Percentiles rank a stretch among this genome's conserved stretches.
Conservation (phyloP, 2,113 vertebrate species). For the Ceuthmochares aereus region DNA sequence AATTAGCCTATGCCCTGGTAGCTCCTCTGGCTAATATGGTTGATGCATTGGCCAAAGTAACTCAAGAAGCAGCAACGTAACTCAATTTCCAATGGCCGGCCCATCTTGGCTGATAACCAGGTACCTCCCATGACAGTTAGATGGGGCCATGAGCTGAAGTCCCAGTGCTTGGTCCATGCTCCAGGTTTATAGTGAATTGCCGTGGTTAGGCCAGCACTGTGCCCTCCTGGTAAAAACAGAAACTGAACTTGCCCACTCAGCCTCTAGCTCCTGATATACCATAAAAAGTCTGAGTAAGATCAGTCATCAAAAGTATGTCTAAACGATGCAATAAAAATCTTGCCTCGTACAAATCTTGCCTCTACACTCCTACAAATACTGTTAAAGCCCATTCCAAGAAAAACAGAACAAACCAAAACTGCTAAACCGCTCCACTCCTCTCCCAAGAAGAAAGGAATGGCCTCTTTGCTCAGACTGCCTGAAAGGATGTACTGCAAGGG, state of each 20-base stretch:
- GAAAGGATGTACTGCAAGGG: neutral
- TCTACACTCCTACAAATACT: neutral
- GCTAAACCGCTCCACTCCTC: neutral
- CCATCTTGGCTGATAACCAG: too few species aligned
- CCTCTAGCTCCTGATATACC: neutral
- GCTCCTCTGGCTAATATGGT: neutral
- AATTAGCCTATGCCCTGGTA: neutral
- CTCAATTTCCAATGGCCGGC: too few species aligned
- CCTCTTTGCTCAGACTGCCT: neutral
- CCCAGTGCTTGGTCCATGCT: too few species aligned
- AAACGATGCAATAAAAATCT: neutral
- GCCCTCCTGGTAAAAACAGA: too few species aligned
- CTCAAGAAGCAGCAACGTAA: too few species aligned
- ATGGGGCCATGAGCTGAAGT: too few species aligned
- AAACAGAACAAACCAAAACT: neutral
- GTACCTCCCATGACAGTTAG: too few species aligned
- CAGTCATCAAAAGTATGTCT: neutral
- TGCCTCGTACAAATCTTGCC: neutral
- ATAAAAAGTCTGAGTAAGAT: neutral
- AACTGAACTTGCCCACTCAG: too few species aligned
- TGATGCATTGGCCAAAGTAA: too few species aligned
- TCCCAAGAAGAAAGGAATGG: neutral
- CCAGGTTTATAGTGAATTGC: too few species aligned
- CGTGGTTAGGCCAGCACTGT: too few species aligned
- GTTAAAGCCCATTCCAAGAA: neutral